Conservation (phyloP, 2,113 vertebrate genomes). For the Myiagra hebetior region DNA sequence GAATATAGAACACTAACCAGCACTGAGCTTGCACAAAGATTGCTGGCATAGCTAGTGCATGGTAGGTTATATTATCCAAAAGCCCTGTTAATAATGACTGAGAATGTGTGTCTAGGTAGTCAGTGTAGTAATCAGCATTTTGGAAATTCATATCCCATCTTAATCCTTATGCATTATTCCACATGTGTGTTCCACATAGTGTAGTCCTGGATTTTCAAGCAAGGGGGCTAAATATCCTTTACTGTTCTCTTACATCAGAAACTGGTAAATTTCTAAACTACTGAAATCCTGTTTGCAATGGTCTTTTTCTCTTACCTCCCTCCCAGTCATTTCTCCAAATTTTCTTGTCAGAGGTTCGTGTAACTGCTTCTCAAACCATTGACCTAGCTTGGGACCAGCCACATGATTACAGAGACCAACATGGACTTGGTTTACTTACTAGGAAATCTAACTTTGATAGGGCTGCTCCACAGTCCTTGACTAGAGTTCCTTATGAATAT, state of each 20-base stretch:
- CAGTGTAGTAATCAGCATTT: not conserved
- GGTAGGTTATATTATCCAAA: not conserved
- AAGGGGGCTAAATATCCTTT: not conserved
- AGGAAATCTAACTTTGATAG: not conserved
- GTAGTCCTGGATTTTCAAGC: not conserved
- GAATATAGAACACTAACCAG: not conserved
- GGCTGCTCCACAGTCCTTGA: not conserved
- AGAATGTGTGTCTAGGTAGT: not conserved
- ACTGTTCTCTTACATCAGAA: not conserved
- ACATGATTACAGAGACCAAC: not conserved
- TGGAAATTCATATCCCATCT: not conserved
- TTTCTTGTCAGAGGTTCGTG: not conserved
- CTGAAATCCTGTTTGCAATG: not conserved
- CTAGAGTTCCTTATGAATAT: not conserved
- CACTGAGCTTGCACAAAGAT: not conserved
- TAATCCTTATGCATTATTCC: not conserved
- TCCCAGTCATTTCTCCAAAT: not conserved
- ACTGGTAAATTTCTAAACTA: not conserved
- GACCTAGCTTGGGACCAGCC: not conserved
- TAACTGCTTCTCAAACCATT: slow-evolving; percentile 1
- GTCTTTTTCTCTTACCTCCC: not conserved
- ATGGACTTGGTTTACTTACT: not conserved
- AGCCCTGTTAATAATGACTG: not conserved
- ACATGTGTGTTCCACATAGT: not conserved
- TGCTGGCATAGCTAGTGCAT: not conserved